Evolutionary conservation across 2,113 vertebrate species (phyloP).

Genomic region (Platichthys flesus): DNA sequence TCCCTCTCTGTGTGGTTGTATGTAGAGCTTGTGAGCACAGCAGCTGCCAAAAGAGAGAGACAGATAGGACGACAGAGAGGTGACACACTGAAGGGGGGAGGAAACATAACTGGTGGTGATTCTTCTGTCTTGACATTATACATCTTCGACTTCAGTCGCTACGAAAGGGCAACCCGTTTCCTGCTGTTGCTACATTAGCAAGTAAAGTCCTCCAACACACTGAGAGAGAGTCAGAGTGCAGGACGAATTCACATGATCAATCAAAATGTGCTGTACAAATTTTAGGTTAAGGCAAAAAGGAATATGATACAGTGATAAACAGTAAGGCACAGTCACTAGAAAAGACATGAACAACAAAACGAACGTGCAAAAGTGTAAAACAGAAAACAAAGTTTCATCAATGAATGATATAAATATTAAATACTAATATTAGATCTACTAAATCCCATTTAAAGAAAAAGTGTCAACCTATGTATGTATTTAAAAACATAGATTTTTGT

Average conservation of each 20-base stretch:
- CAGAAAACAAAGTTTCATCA: too few relatives aligned
- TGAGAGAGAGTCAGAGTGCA: constrained; percentile 14
- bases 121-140: constrained; percentile 51
- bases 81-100: constrained; percentile 29
- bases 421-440: too few relatives aligned
- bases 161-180: constrained; percentile 29
- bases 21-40: constrained; percentile 16
- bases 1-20: constrained; percentile 4
- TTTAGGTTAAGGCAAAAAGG: too few relatives aligned
- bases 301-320: background rate
- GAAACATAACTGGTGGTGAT: background rate
- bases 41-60: constrained; percentile 13
- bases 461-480: too few relatives aligned
- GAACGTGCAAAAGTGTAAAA: too few relatives aligned
- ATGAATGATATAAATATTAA: too few relatives aligned
- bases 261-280: background rate
- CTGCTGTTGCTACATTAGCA: constrained; percentile 39
- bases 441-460: too few relatives aligned
- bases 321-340: too few relatives aligned
- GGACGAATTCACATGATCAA: background rate
- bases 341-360: too few relatives aligned
- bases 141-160: constrained; percentile 16
- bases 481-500: too few relatives aligned
- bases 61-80: constrained; percentile 21
- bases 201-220: constrained; percentile 24